These are phyloP conservation scores for Nemopilema nomurai DNA, from an alignment of 30 jellyfish, hydroid and myxozoan species.

Conservation along the genomic window DNA sequence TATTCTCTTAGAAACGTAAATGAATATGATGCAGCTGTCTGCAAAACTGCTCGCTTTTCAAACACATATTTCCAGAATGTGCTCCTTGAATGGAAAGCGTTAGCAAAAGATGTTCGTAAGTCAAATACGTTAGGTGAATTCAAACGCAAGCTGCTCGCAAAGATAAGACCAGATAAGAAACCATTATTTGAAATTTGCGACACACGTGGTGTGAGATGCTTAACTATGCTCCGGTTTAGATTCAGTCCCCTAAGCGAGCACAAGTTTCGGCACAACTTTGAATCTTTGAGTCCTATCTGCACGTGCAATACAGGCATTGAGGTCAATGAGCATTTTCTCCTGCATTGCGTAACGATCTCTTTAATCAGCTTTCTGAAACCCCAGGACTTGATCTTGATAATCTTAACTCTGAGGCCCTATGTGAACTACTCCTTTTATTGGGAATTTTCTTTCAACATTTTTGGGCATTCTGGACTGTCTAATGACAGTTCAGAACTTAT, in stretches of 20 bases:
- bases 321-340: conserved; percentile 21
- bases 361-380: conserved; percentile 21
- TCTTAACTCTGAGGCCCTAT: conserved; percentile 26
- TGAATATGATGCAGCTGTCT: conserved; percentile 18
- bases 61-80: conserved; percentile 26
- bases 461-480: too few relatives aligned
- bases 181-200: neutral
- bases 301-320: conserved; percentile 12
- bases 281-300: conserved; percentile 13
- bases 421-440: conserved; percentile 23
- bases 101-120: conserved; percentile 14
- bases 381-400: conserved; percentile 28
- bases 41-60: conserved; percentile 14
- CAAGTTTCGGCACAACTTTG: conserved; percentile 9
- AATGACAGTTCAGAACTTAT: too few relatives aligned
- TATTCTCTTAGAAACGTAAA: conserved; percentile 13
- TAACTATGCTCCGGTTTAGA: conserved; percentile 3
- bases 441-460: too few relatives aligned
- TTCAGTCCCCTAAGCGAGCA: conserved; percentile 22
- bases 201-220: conserved; percentile 22
- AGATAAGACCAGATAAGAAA: conserved; percentile 19
- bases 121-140: conserved; percentile 9
- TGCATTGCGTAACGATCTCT: conserved; percentile 36
- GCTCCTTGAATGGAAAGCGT: neutral
- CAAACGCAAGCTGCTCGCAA: conserved; percentile 22